Evolutionary conservation across 2,113 vertebrate species (phyloP).

Genomic region (Nibea albiflora): DNA sequence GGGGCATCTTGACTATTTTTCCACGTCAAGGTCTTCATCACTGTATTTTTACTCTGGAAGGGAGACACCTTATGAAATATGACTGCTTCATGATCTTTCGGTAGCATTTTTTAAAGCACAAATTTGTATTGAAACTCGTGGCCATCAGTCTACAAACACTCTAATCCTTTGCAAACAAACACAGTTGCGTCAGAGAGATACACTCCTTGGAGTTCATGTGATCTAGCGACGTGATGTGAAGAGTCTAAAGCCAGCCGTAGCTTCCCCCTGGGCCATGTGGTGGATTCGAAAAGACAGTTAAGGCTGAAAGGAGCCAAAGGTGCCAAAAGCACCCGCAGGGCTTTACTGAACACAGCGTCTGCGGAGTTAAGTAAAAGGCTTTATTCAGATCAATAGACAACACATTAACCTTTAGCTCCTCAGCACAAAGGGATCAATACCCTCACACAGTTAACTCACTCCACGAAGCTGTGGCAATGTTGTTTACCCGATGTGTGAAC

Average conservation of each 20-base stretch:
- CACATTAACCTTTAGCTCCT: conserved; percentile 83
- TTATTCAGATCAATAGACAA: conserved; percentile 78
- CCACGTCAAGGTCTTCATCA: conserved; percentile 2
- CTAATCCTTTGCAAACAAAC: neutral
- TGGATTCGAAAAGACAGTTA: conserved; percentile 45
- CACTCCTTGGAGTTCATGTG: neutral
- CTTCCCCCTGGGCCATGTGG: neutral
- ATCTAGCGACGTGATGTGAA: conserved; percentile 37
- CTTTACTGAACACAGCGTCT: conserved; percentile 57
- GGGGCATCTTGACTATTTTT: neutral
- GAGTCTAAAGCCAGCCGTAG: conserved; percentile 20
- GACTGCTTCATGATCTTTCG: neutral
- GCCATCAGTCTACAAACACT: conserved; percentile 1
- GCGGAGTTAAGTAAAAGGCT: conserved; percentile 78
- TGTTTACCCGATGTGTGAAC: conserved; percentile 37
- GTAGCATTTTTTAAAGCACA: neutral
- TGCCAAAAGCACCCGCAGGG: conserved; percentile 50
- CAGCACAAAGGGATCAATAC: conserved; percentile 74
- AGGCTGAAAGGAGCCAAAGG: conserved; percentile 45
- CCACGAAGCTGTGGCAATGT: conserved; percentile 31
- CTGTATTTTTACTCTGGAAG: neutral
- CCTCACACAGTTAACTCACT: conserved; percentile 65
- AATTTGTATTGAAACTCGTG: neutral
- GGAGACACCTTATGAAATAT: neutral
- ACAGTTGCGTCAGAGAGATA: neutral